Conservation (phyloP, 2,113 vertebrate genomes). For the Eolophus roseicapilla region DNA sequence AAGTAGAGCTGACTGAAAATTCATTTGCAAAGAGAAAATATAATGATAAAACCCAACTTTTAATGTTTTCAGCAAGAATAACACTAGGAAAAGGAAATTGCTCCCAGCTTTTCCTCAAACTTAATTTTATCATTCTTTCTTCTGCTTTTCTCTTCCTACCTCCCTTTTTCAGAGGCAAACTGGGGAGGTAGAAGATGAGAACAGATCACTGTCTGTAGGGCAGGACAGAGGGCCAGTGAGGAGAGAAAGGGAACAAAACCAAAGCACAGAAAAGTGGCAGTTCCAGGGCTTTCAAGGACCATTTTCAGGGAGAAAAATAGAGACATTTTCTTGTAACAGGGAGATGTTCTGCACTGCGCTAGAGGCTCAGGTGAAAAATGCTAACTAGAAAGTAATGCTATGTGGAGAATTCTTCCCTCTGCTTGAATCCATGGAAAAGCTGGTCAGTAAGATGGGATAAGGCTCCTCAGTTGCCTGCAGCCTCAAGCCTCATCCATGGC, state of each 20-base stretch:
- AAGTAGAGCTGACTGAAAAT: neutral
- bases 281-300: neutral
- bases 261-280: neutral
- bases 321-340: neutral
- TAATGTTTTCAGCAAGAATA: neutral
- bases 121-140: neutral
- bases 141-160: neutral
- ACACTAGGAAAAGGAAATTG: neutral
- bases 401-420: neutral
- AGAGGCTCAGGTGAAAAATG: neutral
- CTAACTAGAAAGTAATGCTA: neutral
- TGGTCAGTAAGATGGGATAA: accelerated
- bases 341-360: neutral
- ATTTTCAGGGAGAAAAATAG: neutral
- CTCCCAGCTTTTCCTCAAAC: neutral
- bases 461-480: neutral
- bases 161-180: neutral
- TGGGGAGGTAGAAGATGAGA: neutral
- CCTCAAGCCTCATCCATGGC: accelerated
- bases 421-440: accelerated
- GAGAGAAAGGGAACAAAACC: neutral
- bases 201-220: neutral
- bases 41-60: accelerated
- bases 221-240: neutral
- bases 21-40: neutral